A percentile compares a stretch with the other conserved stretches of the same genome.
phyloP scores from a whole-genome alignment of 2,797 vertebrate species.

The Myiotriccus ornatus region DNA sequence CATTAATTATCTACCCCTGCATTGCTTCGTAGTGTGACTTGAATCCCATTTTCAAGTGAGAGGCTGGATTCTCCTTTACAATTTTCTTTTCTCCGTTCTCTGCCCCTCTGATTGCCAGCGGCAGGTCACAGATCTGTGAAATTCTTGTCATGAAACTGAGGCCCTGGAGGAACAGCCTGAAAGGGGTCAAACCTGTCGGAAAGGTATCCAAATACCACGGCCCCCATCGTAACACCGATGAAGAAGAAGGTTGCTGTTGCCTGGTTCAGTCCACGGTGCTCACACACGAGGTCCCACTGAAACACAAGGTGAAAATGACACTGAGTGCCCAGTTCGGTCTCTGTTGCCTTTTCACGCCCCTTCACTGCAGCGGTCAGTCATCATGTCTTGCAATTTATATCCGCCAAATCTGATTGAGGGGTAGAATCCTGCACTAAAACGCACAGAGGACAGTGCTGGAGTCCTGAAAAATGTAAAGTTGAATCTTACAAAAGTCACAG shows the following conservation, averaged over 20 bases:
- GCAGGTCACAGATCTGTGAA: background rate
- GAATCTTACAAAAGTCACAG: background rate
- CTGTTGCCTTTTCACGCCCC: background rate
- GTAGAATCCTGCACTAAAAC: background rate
- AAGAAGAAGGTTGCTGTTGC: constrained; percentile 85
- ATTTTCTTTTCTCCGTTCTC: background rate
- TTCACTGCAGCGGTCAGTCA: background rate
- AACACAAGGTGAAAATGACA: background rate
- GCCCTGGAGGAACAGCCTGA: background rate
- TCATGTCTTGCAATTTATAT: accelerated
- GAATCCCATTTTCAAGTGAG: background rate
- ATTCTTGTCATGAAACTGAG: background rate
- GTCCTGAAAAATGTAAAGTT: background rate
- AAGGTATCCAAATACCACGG: constrained; percentile 83
- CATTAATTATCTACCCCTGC: background rate
- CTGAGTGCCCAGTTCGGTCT: background rate
- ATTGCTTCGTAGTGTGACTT: background rate
- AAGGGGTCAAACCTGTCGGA: constrained; percentile 80
- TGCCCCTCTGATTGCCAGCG: background rate
- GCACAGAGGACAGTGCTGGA: accelerated
- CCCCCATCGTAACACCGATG: constrained; percentile 80
- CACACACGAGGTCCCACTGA: constrained; percentile 89
- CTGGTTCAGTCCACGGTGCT: constrained; percentile 80
- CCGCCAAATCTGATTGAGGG: background rate
- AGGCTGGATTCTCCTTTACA: background rate